Base-by-base conservation (phyloP, 2,797 vertebrate species). In the Myotis daubentonii region DNA sequence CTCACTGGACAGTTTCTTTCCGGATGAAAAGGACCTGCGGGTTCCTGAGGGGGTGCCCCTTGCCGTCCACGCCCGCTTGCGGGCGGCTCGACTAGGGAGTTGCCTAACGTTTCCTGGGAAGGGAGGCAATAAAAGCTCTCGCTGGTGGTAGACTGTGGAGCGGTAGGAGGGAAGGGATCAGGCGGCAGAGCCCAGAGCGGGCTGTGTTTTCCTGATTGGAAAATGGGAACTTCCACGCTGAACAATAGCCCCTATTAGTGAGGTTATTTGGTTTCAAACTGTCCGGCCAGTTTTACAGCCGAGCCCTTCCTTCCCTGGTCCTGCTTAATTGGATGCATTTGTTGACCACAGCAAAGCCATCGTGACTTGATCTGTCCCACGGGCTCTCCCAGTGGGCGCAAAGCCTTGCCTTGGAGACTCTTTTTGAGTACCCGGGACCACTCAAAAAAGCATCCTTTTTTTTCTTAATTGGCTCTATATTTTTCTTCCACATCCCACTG, bases 201-300 rank as follows among this genome's bases (percentile, higher is more conserved):
- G 96, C 51, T 33, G 72, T 96, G 80, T 86, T 89, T 96, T 75
- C 90, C 95, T 78, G 55, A 95, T 95, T 96, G 90, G 89, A 88
- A 81, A 97, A 94, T 89, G 66, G 28, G 68, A 79, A 68, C 84
- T 93, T 94, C 89, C 57, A 89, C 30, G 75, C 81, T 95, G 92
- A 96, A 97, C 84, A 91, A 95, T 91, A 93, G 95, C 91, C 93
- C 83, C 95, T 94, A 95, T 97, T 97, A 95, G 97, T 47, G 94
- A 95, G 96, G 95, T 94, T 97, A 93, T 97, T 97, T 68, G 95
- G 95, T 96, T 95, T 96, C 95, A 95, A 88, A 94, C 83, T 93
- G 89, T 68, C 91, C 84, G 0, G 89, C 95, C 92, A 65, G 41
- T 70, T 97, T 97, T 97, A 97, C 70, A 93, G 72, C 93, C 51